Conservation (phyloP, 2,888 invertebrate species). For the Hermaeophaga mercurialis region DNA sequence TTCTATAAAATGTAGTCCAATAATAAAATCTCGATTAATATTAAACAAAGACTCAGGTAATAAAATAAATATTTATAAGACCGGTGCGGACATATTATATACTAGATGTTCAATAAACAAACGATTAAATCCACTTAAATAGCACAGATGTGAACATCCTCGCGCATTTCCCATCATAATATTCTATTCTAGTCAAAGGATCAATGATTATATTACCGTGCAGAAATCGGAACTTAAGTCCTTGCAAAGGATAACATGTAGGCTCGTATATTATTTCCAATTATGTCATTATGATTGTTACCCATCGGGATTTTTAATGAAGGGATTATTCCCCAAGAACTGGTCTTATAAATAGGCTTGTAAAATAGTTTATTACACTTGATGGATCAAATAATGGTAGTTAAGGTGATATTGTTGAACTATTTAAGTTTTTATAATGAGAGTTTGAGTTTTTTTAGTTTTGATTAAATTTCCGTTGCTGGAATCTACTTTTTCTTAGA, state of each 20-base stretch:
- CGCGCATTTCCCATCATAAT: constrained; percentile 4
- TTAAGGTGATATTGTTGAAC: constrained; percentile 6
- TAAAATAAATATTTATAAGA: too few relatives aligned
- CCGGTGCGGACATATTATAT: not conserved
- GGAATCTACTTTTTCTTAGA: too few relatives aligned
- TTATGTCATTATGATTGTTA: constrained; percentile 47
- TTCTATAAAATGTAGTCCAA: too few relatives aligned
- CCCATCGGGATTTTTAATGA: constrained; percentile 42
- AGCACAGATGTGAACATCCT: not conserved
- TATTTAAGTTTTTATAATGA: constrained; percentile 5
- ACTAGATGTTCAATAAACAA: not conserved
- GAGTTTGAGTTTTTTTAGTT: not conserved
- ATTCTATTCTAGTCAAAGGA: constrained; percentile 10
- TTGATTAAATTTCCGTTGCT: not conserved
- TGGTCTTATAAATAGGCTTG: constrained; percentile 41
- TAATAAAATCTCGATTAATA: too few relatives aligned
- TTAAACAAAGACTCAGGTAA: too few relatives aligned
- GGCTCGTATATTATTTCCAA: constrained; percentile 45
- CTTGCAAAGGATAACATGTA: constrained; percentile 27
- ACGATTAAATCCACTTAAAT: not conserved
- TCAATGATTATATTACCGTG: constrained; percentile 1
- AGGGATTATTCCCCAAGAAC: constrained; percentile 35
- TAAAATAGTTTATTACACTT: constrained; percentile 36
- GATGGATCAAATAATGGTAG: constrained; percentile 1
- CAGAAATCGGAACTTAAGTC: constrained; percentile 19